Base-by-base conservation (phyloP, 2,797 vertebrate genomes). In the Eidolon dupreanum region DNA sequence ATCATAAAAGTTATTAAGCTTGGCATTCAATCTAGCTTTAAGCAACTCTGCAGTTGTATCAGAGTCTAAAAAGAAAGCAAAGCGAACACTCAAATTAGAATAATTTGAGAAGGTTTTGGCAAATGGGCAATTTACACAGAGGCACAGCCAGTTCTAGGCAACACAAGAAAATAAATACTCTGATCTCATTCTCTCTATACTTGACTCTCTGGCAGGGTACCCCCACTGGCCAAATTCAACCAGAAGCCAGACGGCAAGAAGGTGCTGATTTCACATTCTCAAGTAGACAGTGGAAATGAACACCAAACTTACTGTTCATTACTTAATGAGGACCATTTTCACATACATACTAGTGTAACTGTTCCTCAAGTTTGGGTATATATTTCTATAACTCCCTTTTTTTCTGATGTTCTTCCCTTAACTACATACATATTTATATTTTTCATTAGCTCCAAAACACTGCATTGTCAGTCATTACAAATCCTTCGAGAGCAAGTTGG, bases 401-500 rank as follows among this genome's bases (percentile, higher is more conserved):
- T 94, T 89, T 61, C 66, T 85, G 41, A 66, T 36, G 22, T 0
- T 26, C n/a, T 61, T 91, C 59, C 65, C 36, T 83, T 90, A 73
- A 61, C 49, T 63, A 43, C 22, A 61, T 46, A 28, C 24, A 7
- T 49, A 36, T n/a, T 93, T 31, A 55, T 5, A 28, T 15, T 55
- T 84, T 57, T 70, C 41, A 78, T 90, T 73, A 95, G 78, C 28
- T 91, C 36, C 17, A 88, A 36, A 20, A 51, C 12, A 11, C 33
- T 68, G 28, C 59, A 31, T 83, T 92, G 19, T 51, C 55, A 93
- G 41, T 46, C 63, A 46, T 53, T 41, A 93, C 71, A 79, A 90
- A 70, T 71, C 8, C 28, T 96, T 91, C 78, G 46, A 73, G 53
- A 85, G 92, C 26, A 93, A 94, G 51, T 13, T 75, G 19, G 31